These are phyloP conservation scores for Resseliella maxima DNA, from an alignment of 2,888 invertebrate genomes.

Conservation along the genomic window DNA sequence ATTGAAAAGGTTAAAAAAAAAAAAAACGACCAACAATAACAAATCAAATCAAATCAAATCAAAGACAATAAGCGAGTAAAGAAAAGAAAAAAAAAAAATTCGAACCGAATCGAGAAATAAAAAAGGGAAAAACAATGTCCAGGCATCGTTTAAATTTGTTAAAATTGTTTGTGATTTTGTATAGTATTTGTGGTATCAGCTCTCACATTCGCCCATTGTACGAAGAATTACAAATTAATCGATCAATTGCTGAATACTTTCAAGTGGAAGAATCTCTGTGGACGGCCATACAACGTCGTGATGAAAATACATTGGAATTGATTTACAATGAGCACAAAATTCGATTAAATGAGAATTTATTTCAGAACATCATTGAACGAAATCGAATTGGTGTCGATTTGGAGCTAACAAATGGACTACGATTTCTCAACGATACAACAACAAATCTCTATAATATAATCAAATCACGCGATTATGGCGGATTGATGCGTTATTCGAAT, in stretches of 20 bases:
- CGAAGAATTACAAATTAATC: constrained; percentile 51
- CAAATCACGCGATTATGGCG: constrained; percentile 19
- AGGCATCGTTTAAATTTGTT: constrained; percentile 26
- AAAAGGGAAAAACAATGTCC: constrained; percentile 1
- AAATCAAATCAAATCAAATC: neutral
- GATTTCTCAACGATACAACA: constrained; percentile 39
- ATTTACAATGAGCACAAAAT: constrained; percentile 49
- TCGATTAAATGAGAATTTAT: constrained; percentile 51
- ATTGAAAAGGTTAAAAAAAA: neutral
- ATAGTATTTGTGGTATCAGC: neutral
- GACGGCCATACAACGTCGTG: neutral
- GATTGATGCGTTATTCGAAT: neutral
- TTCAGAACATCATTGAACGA: constrained; percentile 47
- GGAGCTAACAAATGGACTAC: neutral
- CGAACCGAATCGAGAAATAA: too few relatives aligned
- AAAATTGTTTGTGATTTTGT: constrained; percentile 43
- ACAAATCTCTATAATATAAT: neutral
- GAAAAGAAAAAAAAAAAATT: too few relatives aligned
- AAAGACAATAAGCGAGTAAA: too few relatives aligned
- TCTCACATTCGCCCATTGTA: constrained; percentile 43
- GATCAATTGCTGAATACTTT: constrained; percentile 33
- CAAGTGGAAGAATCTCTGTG: constrained; percentile 17
- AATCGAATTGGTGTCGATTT: constrained; percentile 35
- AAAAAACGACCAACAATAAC: neutral
- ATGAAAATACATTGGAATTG: neutral